A percentile compares a stretch with the other conserved stretches of the same genome.
Evolutionary conservation across 2,113 vertebrate genomes (phyloP).

Genomic region (Apteryx owenii): DNA sequence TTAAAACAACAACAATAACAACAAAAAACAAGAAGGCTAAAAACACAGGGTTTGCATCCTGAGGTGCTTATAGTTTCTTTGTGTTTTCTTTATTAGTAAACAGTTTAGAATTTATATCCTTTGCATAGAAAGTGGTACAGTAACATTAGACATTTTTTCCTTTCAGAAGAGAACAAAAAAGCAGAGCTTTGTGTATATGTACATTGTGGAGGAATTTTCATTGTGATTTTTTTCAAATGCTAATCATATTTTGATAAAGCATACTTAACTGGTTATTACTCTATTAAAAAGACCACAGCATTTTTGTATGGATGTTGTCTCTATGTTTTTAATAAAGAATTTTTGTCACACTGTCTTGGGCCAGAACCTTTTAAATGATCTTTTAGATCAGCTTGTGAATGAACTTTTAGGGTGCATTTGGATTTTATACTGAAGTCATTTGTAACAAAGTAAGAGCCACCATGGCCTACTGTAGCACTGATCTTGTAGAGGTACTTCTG

Average conservation of each 20-base stretch:
- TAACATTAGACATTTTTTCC: not conserved
- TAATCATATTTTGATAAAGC: not conserved
- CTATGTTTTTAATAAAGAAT: not conserved
- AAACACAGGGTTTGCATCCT: not conserved
- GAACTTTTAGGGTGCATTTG: not conserved
- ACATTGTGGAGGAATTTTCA: not conserved
- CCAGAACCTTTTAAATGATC: not conserved
- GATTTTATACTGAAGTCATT: not conserved
- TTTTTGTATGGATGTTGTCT: not conserved
- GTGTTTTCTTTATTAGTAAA: not conserved
- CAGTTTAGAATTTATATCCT: not conserved
- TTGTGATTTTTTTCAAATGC: not conserved
- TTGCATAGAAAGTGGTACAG: not conserved
- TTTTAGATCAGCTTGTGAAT: not conserved
- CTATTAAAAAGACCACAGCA: not conserved
- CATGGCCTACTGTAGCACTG: not conserved
- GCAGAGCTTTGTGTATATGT: not conserved
- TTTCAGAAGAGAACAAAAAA: not conserved
- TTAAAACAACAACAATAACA: too few species aligned
- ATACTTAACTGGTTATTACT: not conserved
- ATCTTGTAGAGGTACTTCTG: not conserved
- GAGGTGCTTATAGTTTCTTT: not conserved
- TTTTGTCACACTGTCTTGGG: not conserved
- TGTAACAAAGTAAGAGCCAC: not conserved
- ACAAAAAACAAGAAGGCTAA: not conserved